phyloP scores from a whole-genome alignment of 2,797 vertebrate genomes.

The Alectoris magna region DNA sequence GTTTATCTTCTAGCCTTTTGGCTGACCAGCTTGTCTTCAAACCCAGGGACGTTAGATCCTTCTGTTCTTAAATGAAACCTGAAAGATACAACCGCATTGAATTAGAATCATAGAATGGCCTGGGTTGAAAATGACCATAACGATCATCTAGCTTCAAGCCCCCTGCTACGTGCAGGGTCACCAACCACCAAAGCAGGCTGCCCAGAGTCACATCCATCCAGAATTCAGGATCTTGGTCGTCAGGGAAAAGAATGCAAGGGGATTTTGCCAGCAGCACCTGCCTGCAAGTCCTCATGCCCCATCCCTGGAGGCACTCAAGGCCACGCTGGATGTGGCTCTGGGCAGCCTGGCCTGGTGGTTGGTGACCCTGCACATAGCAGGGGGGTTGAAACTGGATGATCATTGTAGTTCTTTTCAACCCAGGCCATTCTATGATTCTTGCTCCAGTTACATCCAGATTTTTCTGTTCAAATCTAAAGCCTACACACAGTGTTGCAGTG shows the following conservation, averaged over 20 bases:
- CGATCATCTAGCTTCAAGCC: too few relatives aligned
- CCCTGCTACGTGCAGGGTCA: too few relatives aligned
- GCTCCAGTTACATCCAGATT: not conserved
- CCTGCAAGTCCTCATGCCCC: not conserved
- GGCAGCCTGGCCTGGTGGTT: too few relatives aligned
- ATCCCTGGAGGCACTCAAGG: too few relatives aligned
- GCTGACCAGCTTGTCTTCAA: not conserved
- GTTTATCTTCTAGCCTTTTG: not conserved
- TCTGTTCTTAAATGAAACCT: not conserved
- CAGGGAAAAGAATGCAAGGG: not conserved
- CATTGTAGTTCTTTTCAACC: too few relatives aligned
- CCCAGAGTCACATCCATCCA: too few relatives aligned
- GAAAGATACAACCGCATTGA: not conserved
- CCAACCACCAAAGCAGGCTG: too few relatives aligned
- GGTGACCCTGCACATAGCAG: too few relatives aligned
- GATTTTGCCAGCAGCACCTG: not conserved
- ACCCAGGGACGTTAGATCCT: not conserved
- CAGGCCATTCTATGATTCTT: not conserved
- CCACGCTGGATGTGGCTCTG: too few relatives aligned
- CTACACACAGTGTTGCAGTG: not conserved
- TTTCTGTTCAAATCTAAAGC: not conserved
- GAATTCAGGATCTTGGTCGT: not conserved
- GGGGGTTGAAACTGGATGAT: too few relatives aligned
- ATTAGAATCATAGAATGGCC: too few relatives aligned
- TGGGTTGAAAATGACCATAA: too few relatives aligned